Conservation (phyloP, 2,797 vertebrate species). For the Micromesistius poutassou region DNA sequence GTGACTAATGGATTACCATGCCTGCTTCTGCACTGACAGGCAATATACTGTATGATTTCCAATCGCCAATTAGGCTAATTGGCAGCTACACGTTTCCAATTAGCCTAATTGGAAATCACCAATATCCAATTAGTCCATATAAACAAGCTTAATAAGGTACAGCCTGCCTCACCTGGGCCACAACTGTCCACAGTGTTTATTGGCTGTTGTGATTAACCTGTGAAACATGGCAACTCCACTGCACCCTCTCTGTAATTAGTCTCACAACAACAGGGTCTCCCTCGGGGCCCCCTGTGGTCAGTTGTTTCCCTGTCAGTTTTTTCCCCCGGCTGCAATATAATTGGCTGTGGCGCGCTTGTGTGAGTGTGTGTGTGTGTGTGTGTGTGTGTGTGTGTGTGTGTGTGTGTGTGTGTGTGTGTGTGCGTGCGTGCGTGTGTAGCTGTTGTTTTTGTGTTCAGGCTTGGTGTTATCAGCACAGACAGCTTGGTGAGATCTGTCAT, state of each 20-base stretch:
- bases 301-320: neutral
- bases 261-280: neutral
- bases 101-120: neutral
- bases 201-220: neutral
- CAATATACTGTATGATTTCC: neutral
- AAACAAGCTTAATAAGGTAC: neutral
- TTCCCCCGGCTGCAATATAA: neutral
- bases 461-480: constrained; percentile 55
- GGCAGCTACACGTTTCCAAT: neutral
- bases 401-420: neutral
- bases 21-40: neutral
- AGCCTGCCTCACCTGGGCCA: neutral
- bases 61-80: neutral
- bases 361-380: neutral
- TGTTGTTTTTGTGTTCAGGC: constrained; percentile 44
- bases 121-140: neutral
- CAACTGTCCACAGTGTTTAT: neutral
- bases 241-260: neutral
- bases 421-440: constrained; percentile 43
- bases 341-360: neutral
- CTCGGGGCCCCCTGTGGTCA: neutral
- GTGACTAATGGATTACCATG: neutral
- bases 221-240: neutral
- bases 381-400: neutral
- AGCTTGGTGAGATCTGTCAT: constrained; percentile 57